Percentiles rank a stretch among this genome's conserved stretches.
These are phyloP conservation scores for Aphelinus certus DNA, from an alignment of 1,140 invertebrate species.

Conservation along the genomic window DNA sequence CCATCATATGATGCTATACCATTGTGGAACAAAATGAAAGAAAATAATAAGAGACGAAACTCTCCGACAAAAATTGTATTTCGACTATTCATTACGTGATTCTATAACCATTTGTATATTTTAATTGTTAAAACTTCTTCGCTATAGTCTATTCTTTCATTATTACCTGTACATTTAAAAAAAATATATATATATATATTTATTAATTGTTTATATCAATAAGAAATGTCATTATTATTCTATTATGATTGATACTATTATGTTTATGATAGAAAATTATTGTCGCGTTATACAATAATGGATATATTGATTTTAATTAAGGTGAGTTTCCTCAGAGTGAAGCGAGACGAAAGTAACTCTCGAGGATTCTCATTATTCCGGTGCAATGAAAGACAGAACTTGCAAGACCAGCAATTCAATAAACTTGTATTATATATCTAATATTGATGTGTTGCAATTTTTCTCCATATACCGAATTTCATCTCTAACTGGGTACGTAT, in stretches of 20 bases:
- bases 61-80: constrained; percentile 5
- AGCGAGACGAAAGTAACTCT: not conserved
- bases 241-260: constrained; percentile 43
- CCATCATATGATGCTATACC: not conserved
- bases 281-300: constrained; percentile 27
- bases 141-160: constrained; percentile 53
- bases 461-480: not conserved
- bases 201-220: constrained; percentile 46
- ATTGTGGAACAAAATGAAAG: not conserved
- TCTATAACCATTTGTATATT: constrained; percentile 53
- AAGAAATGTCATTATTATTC: constrained; percentile 48
- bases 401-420: constrained; percentile 54
- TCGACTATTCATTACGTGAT: constrained; percentile 21
- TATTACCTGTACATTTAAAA: constrained; percentile 49
- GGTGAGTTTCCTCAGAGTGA: not conserved
- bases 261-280: constrained; percentile 41
- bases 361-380: constrained; percentile 19
- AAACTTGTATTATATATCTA: constrained; percentile 58
- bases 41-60: not conserved
- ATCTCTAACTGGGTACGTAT: too few relatives aligned
- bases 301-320: constrained; percentile 23
- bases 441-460: constrained; percentile 37
- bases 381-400: constrained; percentile 33
- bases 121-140: constrained; percentile 55
- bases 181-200: constrained; percentile 40